phyloP scores from a whole-genome alignment of 2,797 vertebrate species.

The Mus minutoides region DNA sequence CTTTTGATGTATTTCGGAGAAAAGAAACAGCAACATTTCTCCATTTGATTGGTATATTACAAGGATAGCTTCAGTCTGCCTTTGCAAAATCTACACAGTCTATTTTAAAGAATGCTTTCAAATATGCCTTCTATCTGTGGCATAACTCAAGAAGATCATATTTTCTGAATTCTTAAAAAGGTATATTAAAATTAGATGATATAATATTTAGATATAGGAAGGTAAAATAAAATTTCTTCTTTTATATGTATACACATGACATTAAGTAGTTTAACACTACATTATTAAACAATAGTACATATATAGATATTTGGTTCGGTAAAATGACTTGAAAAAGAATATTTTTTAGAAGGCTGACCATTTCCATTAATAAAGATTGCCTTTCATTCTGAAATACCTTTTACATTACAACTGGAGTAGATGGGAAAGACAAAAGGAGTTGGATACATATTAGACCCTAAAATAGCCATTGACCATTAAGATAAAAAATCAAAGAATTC shows the following conservation, averaged over 20 bases:
- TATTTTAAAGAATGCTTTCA: not conserved
- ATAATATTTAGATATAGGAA: not conserved
- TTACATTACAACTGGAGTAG: not conserved
- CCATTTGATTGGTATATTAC: not conserved
- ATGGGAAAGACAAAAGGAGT: not conserved
- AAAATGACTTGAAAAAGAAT: not conserved
- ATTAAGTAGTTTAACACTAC: conserved; percentile 23
- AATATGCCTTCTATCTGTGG: conserved; percentile 42
- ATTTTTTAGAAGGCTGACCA: conserved; percentile 24
- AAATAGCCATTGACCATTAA: not conserved
- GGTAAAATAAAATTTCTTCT: conserved; percentile 18
- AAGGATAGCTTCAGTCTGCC: not conserved
- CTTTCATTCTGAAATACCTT: not conserved
- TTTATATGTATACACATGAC: not conserved
- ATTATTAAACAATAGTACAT: not conserved
- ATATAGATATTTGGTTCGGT: not conserved
- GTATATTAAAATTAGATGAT: not conserved
- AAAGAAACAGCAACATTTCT: not conserved
- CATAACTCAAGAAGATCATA: not conserved
- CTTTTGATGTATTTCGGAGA: not conserved
- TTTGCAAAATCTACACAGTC: conserved; percentile 34
- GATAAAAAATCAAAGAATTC: not conserved
- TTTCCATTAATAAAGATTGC: not conserved
- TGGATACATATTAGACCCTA: not conserved
- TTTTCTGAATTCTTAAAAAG: conserved; percentile 16